A percentile compares a stretch with the other conserved stretches of the same genome.
These are phyloP conservation scores for Dromius quadrimaculatus DNA, from an alignment of 2,888 invertebrate genomes.

Conservation along the genomic window DNA sequence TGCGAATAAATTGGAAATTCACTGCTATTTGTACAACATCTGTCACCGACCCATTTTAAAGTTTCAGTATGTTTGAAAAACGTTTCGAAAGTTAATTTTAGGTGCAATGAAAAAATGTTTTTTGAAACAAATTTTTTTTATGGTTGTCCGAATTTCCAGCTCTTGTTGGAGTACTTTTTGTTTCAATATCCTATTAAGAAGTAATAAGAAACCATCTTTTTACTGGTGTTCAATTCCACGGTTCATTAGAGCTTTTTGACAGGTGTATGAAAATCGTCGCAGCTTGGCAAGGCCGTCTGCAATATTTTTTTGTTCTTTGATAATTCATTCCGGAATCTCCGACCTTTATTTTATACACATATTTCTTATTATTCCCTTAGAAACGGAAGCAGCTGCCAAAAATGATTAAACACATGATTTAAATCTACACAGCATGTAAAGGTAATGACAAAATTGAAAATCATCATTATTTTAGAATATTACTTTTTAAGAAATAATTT, in stretches of 20 bases:
- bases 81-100: too few species aligned
- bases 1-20: too few species aligned
- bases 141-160: too few species aligned
- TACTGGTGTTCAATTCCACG: constrained; percentile 22
- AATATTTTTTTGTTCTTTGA: constrained; percentile 32
- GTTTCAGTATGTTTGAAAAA: too few species aligned
- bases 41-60: too few species aligned
- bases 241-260: constrained; percentile 27
- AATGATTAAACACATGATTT: constrained; percentile 12
- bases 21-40: too few species aligned
- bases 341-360: constrained; percentile 23
- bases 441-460: constrained; percentile 21
- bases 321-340: constrained; percentile 45
- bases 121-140: too few species aligned
- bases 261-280: constrained; percentile 36
- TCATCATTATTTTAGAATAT: constrained; percentile 16
- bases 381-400: constrained; percentile 32
- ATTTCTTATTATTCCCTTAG: constrained; percentile 35
- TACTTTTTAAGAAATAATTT: neutral
- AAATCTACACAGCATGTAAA: constrained; percentile 21
- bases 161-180: too few species aligned
- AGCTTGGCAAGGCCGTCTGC: constrained; percentile 38
- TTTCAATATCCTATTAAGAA: too few species aligned
- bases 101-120: too few species aligned
- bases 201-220: constrained; percentile 4